These are phyloP conservation scores for Tachina lurida DNA, from an alignment of 2,888 invertebrate species.

Conservation along the genomic window DNA sequence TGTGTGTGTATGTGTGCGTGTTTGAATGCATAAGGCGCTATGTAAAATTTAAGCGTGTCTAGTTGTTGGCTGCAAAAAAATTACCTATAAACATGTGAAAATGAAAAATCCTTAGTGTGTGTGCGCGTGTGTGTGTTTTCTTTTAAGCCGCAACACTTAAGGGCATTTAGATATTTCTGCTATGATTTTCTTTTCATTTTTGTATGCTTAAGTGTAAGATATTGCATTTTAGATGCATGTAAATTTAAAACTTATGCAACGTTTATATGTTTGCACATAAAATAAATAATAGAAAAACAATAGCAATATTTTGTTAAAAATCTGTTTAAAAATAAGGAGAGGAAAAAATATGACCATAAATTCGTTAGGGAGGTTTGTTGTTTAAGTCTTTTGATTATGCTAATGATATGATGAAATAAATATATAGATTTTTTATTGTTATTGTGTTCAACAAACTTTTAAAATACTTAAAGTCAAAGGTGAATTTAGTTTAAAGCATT, in stretches of 20 bases:
- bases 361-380: constrained; percentile 32
- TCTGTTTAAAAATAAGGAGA: neutral
- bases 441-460: no score
- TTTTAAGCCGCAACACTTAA: constrained; percentile 52
- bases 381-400: constrained; percentile 44
- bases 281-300: constrained; percentile 52
- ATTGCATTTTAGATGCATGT: constrained; percentile 24
- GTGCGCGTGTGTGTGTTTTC: neutral
- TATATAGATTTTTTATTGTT: neutral
- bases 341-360: constrained; percentile 19
- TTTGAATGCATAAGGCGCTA: neutral
- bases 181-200: constrained; percentile 41
- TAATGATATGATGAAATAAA: constrained; percentile 14
- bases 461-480: no score
- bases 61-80: neutral
- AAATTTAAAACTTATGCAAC: constrained; percentile 67
- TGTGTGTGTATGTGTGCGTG: constrained; percentile 2
- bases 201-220: neutral
- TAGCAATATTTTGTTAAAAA: constrained; percentile 24
- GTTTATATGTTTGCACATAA: constrained; percentile 10
- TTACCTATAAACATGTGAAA: constrained; percentile 58
- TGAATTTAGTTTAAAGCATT: no score
- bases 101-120: constrained; percentile 53
- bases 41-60: constrained; percentile 60
- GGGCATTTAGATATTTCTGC: constrained; percentile 65